Percentiles rank a stretch among this genome's conserved stretches.
These are phyloP conservation scores for Proteles cristata DNA, from an alignment of 2,113 vertebrate species.

Conservation along the genomic window DNA sequence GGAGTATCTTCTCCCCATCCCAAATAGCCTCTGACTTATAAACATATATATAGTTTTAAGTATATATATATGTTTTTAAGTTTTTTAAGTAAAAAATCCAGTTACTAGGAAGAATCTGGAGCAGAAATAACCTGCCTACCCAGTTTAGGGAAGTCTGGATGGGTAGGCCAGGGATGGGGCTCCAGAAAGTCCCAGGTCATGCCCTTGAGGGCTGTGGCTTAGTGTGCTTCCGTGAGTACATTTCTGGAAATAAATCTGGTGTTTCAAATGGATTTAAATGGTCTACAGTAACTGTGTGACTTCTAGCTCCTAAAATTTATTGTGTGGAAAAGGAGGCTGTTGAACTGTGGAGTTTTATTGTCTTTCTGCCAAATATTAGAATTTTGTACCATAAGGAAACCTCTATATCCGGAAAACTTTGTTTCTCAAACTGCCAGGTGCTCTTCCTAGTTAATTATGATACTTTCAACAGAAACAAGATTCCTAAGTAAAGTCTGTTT, in stretches of 20 bases:
- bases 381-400: not conserved
- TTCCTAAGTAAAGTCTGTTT: not conserved
- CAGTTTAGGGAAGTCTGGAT: not conserved
- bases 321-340: not conserved
- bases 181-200: accelerated
- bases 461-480: constrained; percentile 49
- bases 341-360: not conserved
- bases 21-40: not conserved
- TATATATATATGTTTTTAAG: too few relatives aligned
- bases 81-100: not conserved
- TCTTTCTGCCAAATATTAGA: not conserved
- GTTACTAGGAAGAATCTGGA: not conserved
- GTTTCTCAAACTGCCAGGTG: not conserved
- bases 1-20: not conserved
- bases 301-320: constrained; percentile 12
- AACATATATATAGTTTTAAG: not conserved
- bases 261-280: not conserved
- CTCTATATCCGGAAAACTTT: not conserved
- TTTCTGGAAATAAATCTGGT: not conserved
- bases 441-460: not conserved
- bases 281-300: not conserved
- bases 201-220: too few relatives aligned
- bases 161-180: not conserved
- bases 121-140: not conserved
- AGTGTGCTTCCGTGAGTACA: not conserved